These are phyloP conservation scores for Mustelus asterias DNA, from an alignment of 2,113 vertebrate species.

Conservation along the genomic window DNA sequence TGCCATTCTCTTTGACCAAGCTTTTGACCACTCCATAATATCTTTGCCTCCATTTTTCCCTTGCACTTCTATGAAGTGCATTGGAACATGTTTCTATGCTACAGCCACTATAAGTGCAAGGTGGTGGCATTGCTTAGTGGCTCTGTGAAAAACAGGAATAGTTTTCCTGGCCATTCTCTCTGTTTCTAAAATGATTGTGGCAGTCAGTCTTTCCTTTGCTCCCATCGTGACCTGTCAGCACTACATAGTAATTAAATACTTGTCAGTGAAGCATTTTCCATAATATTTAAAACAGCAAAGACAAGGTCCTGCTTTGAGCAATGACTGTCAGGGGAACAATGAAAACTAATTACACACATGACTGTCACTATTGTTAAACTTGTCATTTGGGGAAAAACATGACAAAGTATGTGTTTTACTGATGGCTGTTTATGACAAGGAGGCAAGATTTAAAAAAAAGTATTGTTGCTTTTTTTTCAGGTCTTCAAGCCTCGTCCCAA, in stretches of 20 bases:
- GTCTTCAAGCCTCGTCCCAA: not conserved
- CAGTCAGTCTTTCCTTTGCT: conserved; percentile 39
- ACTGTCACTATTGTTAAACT: conserved; percentile 51
- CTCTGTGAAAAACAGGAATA: not conserved
- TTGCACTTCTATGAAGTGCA: not conserved
- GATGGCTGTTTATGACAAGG: conserved; percentile 32
- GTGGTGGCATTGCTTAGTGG: not conserved
- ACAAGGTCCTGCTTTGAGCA: conserved; percentile 53
- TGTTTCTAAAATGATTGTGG: not conserved
- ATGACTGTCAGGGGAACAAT: conserved; percentile 61
- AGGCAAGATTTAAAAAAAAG: conserved; percentile 8
- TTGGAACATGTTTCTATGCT: not conserved
- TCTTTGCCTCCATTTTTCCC: not conserved
- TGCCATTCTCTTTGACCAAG: not conserved
- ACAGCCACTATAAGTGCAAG: not conserved
- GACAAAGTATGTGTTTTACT: conserved; percentile 40
- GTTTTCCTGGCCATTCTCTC: not conserved
- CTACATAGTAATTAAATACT: conserved; percentile 58
- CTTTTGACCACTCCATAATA: not conserved
- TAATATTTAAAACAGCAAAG: conserved; percentile 58
- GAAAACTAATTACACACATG: conserved; percentile 62
- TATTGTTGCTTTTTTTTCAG: not conserved
- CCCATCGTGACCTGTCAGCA: conserved; percentile 45
- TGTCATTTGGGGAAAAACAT: conserved; percentile 49
- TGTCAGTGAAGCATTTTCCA: conserved; percentile 55